These are phyloP conservation scores for Orussus abietinus DNA, from an alignment of 1,140 invertebrate genomes.

Conservation along the genomic window DNA sequence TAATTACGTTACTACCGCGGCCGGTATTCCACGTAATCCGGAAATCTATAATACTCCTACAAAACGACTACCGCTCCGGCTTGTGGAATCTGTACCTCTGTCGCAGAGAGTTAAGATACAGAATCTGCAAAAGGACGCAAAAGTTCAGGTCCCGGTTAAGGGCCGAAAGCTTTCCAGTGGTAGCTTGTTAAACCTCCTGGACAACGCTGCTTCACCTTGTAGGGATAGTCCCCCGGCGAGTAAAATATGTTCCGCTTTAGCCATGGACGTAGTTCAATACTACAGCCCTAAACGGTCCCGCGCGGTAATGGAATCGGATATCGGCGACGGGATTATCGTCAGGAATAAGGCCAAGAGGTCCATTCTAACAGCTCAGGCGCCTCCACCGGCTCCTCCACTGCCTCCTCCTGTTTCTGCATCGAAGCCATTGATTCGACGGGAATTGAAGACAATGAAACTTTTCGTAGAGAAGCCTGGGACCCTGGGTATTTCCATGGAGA, in stretches of 20 bases:
- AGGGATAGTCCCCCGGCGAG: conserved; percentile 44
- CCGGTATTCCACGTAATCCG: too few relatives aligned
- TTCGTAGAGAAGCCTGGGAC: conserved; percentile 22
- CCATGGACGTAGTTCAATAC: conserved; percentile 17
- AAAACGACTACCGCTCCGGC: not conserved
- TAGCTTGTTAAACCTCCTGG: conserved; percentile 29
- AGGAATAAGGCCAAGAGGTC: conserved; percentile 27
- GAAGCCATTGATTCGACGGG: conserved; percentile 27
- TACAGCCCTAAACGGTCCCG: conserved; percentile 39
- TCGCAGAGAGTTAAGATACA: conserved; percentile 5
- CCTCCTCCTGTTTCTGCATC: not conserved
- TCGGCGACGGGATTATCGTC: not conserved
- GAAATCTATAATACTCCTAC: conserved; percentile 6
- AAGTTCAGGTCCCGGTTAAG: conserved; percentile 5
- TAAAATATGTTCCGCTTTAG: conserved; percentile 13
- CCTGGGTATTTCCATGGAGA: conserved; percentile 37
- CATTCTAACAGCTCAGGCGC: not conserved
- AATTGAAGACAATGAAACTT: conserved; percentile 40
- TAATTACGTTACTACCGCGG: too few relatives aligned
- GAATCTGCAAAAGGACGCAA: conserved; percentile 5
- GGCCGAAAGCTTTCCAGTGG: conserved; percentile 11
- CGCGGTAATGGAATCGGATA: conserved; percentile 26
- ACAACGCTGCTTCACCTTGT: conserved; percentile 41
- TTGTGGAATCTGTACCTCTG: conserved; percentile 4
- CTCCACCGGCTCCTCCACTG: conserved; percentile 5